Conservation (phyloP, 2,888 invertebrate genomes). For the Gibbula magus region DNA sequence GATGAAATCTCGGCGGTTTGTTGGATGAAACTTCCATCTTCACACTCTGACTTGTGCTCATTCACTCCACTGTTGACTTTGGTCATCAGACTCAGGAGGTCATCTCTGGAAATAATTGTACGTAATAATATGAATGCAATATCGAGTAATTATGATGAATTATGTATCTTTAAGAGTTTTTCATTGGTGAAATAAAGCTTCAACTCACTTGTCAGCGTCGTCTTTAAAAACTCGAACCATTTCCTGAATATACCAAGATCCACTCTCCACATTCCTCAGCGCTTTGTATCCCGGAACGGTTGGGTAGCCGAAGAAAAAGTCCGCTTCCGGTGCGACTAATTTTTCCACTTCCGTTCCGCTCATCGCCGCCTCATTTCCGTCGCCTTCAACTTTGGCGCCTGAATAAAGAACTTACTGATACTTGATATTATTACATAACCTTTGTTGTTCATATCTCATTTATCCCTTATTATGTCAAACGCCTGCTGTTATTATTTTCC, state of each 20-base stretch:
- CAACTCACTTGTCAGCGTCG: not conserved
- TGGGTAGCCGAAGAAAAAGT: not conserved
- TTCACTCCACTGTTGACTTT: not conserved
- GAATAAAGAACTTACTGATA: no score
- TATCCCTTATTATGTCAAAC: no score
- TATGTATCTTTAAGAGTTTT: no score
- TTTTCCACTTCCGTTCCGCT: not conserved
- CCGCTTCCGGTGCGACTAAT: not conserved
- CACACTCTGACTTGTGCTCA: not conserved
- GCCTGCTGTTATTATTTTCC: no score
- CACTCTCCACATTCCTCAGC: not conserved
- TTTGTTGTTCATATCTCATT: no score
- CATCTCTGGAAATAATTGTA: not conserved
- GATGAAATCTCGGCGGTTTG: not conserved
- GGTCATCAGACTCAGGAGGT: not conserved
- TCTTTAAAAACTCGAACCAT: not conserved
- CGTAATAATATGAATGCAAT: no score
- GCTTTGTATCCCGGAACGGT: not conserved
- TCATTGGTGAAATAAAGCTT: no score
- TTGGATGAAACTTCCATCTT: not conserved
- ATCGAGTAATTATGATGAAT: no score
- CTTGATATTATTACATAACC: no score
- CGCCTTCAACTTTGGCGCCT: not conserved
- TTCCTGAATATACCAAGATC: not conserved
- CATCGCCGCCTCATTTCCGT: not conserved